phyloP scores from a whole-genome alignment of 35 echinoderm and acorn worm genomes.

The Anneissia japonica region DNA sequence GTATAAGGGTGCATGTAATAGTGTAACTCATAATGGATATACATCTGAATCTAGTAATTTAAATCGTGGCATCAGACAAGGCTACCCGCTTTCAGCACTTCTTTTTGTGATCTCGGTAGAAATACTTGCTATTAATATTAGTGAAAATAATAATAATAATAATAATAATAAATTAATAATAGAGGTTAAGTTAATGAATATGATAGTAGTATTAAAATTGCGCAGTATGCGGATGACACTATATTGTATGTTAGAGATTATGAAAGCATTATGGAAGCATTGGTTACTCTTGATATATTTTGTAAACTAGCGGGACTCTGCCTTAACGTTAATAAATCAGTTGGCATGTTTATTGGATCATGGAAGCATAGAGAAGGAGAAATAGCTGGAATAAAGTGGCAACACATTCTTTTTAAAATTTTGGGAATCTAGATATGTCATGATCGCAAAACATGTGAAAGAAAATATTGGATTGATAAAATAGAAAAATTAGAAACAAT shows the following conservation, averaged over 20 bases:
- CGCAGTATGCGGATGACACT: constrained; percentile 23
- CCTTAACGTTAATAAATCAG: constrained; percentile 23
- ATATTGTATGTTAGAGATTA: constrained; percentile 15
- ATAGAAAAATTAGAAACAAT: not conserved
- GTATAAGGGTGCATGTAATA: not conserved
- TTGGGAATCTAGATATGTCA: constrained; percentile 4
- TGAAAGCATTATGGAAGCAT: not conserved
- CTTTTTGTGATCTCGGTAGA: constrained; percentile 24
- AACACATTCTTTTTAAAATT: not conserved
- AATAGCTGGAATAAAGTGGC: not conserved
- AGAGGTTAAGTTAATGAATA: constrained; percentile 1
- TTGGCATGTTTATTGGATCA: not conserved
- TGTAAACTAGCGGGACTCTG: constrained; percentile 1
- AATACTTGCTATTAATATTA: not conserved
- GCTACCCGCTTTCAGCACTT: constrained; percentile 30
- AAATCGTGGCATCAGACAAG: constrained; percentile 8
- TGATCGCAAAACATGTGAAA: not conserved
- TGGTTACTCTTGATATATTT: not conserved
- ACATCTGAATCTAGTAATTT: constrained; percentile 10
- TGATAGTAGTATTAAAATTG: constrained; percentile 14
- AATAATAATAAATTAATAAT: too few species aligned
- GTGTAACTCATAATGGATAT: constrained; percentile 17
- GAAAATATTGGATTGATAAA: not conserved
- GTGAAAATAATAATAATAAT: not conserved
- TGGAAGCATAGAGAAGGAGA: not conserved